Base-by-base conservation (phyloP, 2,888 invertebrate genomes). In the Tiliacea citrago region DNA sequence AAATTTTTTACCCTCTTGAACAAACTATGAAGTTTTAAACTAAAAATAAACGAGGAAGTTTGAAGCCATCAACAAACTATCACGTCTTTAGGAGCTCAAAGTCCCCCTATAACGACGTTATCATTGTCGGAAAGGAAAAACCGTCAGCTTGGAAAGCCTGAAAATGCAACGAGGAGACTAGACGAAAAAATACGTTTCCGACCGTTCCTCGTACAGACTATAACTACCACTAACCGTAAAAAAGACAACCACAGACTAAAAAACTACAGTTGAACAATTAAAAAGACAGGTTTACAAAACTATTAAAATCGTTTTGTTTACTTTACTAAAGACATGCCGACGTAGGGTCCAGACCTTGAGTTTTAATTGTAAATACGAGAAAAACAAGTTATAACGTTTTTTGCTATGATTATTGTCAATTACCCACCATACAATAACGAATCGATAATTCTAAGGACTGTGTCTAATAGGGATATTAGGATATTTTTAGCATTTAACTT, bases 101-200 rank as follows among this genome's bases (percentile, higher is more conserved):
- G 92, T 92, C 90, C 90, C 88, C 86, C 88, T 86, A 91, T 93
- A 94, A 95, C 93, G 93, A 93, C 93, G 92, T 95, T 96, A 95
- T 95, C 95, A 93, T 89, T 91, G 91, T 91, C 85, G 84, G 86
- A 90, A 91, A 90, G 91, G 92, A 91, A 92, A 92, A 91, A 89
- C 91, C 91, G 92, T 90, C 92, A 90, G 91, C 90, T 91, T 91
- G 91, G 91, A 93, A 93, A 93, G 91, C 90, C 91, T 91, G 94
- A 90, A 92, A 94, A 93, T 91, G 90, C 91, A 90, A 89, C 88
- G 90, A 90, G 91, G 93, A 92, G 93, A 93, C 94, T 93, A 93
- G 94, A 93, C 93, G 94, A 94, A 95, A 95, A 95, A 95, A 94
- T 90, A 92, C 91, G 92, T 93, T 95, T 95, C 95, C 95, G 94